phyloP scores from a whole-genome alignment of 2,113 vertebrate species.

The Semicossyphus pulcher region DNA sequence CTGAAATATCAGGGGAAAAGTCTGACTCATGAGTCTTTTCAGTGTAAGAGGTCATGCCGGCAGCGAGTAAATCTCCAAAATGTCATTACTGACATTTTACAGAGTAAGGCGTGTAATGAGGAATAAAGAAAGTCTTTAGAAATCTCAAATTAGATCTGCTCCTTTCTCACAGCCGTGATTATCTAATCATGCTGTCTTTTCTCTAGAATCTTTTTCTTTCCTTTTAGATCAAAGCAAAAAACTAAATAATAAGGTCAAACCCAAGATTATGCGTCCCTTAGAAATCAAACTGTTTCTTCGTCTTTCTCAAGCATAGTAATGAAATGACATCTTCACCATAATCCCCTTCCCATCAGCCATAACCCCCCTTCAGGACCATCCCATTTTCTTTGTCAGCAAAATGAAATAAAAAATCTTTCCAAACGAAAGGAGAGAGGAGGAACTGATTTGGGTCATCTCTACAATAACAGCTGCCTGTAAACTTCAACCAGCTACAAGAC shows the following conservation, averaged over 20 bases:
- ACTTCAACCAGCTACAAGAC: not conserved
- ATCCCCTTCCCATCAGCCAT: conserved; percentile 15
- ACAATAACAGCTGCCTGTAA: not conserved
- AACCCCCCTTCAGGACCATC: conserved; percentile 24
- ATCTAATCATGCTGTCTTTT: conserved; percentile 18
- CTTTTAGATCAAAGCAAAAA: conserved; percentile 30
- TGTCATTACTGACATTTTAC: conserved; percentile 8
- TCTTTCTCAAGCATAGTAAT: conserved; percentile 6
- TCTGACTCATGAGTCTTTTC: not conserved
- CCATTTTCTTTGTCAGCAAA: not conserved
- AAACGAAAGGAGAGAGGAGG: not conserved
- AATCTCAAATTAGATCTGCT: conserved; percentile 10
- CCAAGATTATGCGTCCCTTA: conserved; percentile 23
- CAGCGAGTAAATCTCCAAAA: not conserved
- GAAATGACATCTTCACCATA: conserved; percentile 15
- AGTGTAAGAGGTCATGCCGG: not conserved
- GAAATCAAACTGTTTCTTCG: not conserved
- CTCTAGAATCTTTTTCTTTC: conserved; percentile 8
- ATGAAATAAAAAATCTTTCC: not conserved
- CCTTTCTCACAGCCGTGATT: conserved; percentile 9
- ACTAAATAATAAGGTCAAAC: conserved; percentile 26
- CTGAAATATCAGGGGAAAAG: not conserved
- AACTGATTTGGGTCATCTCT: not conserved
- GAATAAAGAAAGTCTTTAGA: not conserved
- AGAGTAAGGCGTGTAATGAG: not conserved